phyloP scores from a whole-genome alignment of 1,140 invertebrate genomes.

The Bombus consobrinus region DNA sequence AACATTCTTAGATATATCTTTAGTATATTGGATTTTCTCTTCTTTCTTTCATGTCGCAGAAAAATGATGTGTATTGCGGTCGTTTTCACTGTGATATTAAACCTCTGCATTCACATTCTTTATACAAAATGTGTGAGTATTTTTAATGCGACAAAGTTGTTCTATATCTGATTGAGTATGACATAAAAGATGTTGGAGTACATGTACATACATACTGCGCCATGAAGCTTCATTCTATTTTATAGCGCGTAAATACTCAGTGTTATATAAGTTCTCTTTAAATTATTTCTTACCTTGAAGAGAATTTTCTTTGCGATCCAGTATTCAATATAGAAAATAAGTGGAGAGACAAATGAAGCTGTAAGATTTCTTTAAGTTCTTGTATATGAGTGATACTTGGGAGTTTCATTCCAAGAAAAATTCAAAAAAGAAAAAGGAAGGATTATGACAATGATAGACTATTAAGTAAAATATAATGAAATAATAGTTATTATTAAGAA shows the following conservation, averaged over 20 bases:
- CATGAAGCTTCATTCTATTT: not conserved
- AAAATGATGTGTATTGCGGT: too few species aligned
- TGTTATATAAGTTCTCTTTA: not conserved
- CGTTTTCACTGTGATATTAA: not conserved
- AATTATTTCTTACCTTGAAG: not conserved
- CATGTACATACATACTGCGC: not conserved
- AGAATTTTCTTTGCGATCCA: not conserved
- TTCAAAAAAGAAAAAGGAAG: not conserved
- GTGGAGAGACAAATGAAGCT: not conserved
- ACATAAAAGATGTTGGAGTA: not conserved
- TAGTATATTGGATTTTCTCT: not conserved
- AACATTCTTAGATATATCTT: not conserved
- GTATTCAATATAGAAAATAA: not conserved
- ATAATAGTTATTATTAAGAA: constrained; percentile 6
- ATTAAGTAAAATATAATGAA: not conserved
- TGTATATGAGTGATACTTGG: not conserved
- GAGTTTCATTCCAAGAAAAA: not conserved
- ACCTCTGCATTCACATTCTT: not conserved
- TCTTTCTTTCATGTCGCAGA: not conserved
- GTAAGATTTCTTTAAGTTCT: not conserved
- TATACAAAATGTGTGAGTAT: not conserved
- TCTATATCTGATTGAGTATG: not conserved
- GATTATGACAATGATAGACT: not conserved
- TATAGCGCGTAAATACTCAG: constrained; percentile 2
- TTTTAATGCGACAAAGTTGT: too few species aligned